phyloP scores from a whole-genome alignment of 2,888 invertebrate species.

The Acholoe squamosa region DNA sequence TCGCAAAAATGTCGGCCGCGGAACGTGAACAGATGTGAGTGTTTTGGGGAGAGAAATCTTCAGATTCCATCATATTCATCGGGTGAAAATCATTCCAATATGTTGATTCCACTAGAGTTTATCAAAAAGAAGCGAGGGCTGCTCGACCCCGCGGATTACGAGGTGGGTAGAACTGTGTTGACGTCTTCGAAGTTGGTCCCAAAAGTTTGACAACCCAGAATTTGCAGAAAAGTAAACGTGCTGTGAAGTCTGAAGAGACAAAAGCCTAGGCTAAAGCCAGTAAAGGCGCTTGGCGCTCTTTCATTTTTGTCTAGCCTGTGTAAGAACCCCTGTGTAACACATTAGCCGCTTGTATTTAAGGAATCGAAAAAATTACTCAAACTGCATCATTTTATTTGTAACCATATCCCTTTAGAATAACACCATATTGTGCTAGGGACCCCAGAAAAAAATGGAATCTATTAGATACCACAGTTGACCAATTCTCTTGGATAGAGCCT shows the following conservation, averaged over 20 bases:
- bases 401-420: no score
- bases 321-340: no score
- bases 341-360: no score
- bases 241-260: no score
- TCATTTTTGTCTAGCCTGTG: no score
- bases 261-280: no score
- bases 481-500: no score
- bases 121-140: conserved; percentile 19
- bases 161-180: conserved; percentile 33
- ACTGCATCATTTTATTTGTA: no score
- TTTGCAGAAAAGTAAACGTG: neutral
- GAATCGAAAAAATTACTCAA: no score
- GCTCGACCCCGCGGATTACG: conserved; percentile 39
- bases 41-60: neutral
- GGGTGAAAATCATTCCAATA: conserved; percentile 30
- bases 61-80: neutral
- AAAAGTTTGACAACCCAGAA: neutral
- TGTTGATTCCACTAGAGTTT: conserved; percentile 60
- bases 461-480: no score
- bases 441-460: no score
- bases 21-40: conserved; percentile 11
- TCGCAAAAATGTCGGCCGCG: conserved; percentile 33
- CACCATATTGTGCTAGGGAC: no score
- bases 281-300: neutral
- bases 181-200: neutral